Conservation (phyloP, 2,888 invertebrate species). For the Geophilus truncorum region DNA sequence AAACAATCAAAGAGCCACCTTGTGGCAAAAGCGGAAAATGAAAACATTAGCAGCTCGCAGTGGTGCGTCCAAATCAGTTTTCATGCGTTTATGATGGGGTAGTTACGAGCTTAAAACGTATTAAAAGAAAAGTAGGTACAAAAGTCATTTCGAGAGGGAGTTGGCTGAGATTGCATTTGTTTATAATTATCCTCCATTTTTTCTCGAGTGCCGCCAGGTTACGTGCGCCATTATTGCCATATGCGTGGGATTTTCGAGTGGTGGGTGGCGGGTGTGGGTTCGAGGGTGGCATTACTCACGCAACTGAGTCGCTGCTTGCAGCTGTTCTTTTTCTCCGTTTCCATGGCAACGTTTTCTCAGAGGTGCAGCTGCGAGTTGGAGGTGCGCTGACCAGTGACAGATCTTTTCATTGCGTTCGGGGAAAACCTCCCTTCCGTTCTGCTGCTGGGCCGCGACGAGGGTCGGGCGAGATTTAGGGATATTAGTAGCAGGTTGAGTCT, state of each 20-base stretch:
- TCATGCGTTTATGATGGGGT: neutral
- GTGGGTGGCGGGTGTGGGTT: too few species aligned
- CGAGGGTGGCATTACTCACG: neutral
- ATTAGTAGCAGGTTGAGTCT: conserved; percentile 10
- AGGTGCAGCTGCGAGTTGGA: neutral
- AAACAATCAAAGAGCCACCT: too few species aligned
- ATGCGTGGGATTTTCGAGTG: neutral
- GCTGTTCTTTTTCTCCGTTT: neutral
- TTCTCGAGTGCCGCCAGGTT: neutral
- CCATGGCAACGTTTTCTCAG: conserved; percentile 22
- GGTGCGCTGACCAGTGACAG: conserved; percentile 5
- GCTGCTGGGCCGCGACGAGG: neutral
- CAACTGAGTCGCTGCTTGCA: conserved; percentile 14
- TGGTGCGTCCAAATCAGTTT: neutral
- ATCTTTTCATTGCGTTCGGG: conserved; percentile 3
- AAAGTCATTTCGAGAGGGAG: neutral
- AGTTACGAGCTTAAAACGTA: neutral
- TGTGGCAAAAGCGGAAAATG: too few species aligned
- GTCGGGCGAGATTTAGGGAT: neutral
- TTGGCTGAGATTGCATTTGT: neutral
- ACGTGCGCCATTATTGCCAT: neutral
- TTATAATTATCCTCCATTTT: neutral
- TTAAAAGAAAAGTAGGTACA: neutral
- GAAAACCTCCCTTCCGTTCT: neutral
- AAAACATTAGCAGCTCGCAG: too few species aligned